Evolutionary conservation across 2,888 invertebrate genomes (phyloP).

Genomic region (Tipula lateralis): DNA sequence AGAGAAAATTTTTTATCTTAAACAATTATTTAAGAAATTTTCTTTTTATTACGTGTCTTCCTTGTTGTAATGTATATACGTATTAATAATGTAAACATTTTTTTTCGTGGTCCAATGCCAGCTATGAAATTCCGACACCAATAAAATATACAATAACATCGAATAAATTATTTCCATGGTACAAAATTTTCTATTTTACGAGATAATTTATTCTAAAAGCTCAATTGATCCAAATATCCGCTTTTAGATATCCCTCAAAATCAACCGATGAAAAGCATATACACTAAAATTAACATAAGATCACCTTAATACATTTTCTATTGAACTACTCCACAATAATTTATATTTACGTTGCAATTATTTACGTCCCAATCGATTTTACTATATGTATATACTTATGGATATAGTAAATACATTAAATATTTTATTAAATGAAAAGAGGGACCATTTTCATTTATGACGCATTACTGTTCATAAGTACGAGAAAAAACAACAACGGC

Average conservation of each 20-base stretch:
- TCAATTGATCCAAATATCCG: not conserved
- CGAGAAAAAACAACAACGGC: not conserved
- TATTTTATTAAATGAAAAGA: not conserved
- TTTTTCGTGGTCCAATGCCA: too few relatives aligned
- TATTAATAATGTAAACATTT: too few relatives aligned
- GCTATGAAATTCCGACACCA: not conserved
- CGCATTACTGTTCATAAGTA: not conserved
- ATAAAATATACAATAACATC: not conserved
- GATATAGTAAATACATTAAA: not conserved
- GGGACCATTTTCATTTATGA: not conserved
- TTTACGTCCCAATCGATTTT: not conserved
- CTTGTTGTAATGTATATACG: too few relatives aligned
- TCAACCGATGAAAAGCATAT: not conserved
- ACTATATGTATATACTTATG: not conserved
- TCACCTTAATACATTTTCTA: not conserved
- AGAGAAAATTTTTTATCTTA: too few relatives aligned
- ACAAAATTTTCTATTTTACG: not conserved
- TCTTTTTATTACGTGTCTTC: too few relatives aligned
- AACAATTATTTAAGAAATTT: too few relatives aligned
- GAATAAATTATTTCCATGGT: not conserved
- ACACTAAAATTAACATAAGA: not conserved
- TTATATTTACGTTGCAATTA: not conserved
- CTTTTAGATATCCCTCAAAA: not conserved
- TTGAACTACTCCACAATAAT: not conserved
- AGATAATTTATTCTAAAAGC: not conserved